These are phyloP conservation scores for Littorina saxatilis DNA, from an alignment of 1,140 invertebrate genomes.

Conservation along the genomic window DNA sequence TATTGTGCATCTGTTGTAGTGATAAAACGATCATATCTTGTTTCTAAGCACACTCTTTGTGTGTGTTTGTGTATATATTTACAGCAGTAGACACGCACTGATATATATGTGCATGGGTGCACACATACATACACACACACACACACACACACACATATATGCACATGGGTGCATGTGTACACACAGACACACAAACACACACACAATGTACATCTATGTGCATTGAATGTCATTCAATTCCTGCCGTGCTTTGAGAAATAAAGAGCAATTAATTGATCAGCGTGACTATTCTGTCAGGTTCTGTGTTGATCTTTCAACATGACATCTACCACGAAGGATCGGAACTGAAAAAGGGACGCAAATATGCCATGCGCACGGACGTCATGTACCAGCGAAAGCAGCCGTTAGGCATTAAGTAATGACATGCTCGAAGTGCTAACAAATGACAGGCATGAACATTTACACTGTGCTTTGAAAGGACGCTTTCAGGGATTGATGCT, in stretches of 20 bases:
- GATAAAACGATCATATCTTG: too few relatives aligned
- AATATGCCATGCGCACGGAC: slow-evolving; percentile 61
- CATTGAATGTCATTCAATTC: background rate
- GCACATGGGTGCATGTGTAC: background rate
- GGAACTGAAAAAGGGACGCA: slow-evolving; percentile 51
- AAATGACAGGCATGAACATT: too few relatives aligned
- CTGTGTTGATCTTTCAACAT: slow-evolving; percentile 63
- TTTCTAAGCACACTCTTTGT: too few relatives aligned
- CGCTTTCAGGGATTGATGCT: too few relatives aligned
- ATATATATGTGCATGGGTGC: background rate
- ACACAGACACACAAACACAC: too few relatives aligned
- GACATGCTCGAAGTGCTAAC: too few relatives aligned
- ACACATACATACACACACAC: background rate
- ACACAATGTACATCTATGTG: background rate
- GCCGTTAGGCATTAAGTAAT: too few relatives aligned
- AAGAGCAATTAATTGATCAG: background rate
- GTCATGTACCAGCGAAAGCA: slow-evolving; percentile 52
- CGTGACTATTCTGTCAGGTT: slow-evolving; percentile 44
- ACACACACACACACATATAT: background rate
- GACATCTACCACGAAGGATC: slow-evolving; percentile 63
- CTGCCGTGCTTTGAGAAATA: too few relatives aligned
- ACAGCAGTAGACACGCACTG: background rate
- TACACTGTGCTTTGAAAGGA: too few relatives aligned
- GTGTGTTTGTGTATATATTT: background rate
- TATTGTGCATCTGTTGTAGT: background rate